phyloP scores from a whole-genome alignment of 1,140 invertebrate genomes.

The Listronotus oregonensis region DNA sequence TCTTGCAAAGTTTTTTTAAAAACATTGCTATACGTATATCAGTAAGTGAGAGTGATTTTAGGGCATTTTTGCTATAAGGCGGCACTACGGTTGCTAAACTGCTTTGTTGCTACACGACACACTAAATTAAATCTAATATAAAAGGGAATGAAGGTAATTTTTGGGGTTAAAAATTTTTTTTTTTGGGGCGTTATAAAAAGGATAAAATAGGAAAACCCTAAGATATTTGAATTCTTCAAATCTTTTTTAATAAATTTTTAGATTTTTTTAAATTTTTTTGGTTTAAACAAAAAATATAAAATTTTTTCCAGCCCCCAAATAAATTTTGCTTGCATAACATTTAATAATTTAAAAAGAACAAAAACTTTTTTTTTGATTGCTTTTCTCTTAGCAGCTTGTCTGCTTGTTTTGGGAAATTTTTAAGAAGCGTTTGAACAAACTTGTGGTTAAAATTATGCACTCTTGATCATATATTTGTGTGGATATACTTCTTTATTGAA shows the following conservation, averaged over 20 bases:
- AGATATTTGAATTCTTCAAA: too few relatives aligned
- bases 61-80: too few relatives aligned
- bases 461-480: too few relatives aligned
- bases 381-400: constrained; percentile 32
- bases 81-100: background rate
- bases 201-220: too few relatives aligned
- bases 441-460: too few relatives aligned
- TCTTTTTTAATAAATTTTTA: too few relatives aligned
- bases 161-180: too few relatives aligned
- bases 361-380: constrained; percentile 24
- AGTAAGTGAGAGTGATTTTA: constrained; percentile 21
- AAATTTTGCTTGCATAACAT: constrained; percentile 41
- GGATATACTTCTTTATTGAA: too few relatives aligned
- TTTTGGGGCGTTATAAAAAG: background rate
- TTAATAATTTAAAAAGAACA: constrained; percentile 46
- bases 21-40: constrained; percentile 12
- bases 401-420: constrained; percentile 8
- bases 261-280: too few relatives aligned
- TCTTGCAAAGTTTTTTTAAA: constrained; percentile 21
- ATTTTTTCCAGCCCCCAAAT: too few relatives aligned
- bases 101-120: constrained; percentile 8
- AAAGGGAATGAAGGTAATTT: constrained; percentile 2
- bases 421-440: too few relatives aligned
- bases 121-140: background rate
- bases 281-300: too few relatives aligned